Percentiles rank a stretch among this genome's conserved stretches.
These are phyloP conservation scores for Alloscopus bannaensis DNA, from an alignment of 2,888 invertebrate genomes.

Conservation along the genomic window DNA sequence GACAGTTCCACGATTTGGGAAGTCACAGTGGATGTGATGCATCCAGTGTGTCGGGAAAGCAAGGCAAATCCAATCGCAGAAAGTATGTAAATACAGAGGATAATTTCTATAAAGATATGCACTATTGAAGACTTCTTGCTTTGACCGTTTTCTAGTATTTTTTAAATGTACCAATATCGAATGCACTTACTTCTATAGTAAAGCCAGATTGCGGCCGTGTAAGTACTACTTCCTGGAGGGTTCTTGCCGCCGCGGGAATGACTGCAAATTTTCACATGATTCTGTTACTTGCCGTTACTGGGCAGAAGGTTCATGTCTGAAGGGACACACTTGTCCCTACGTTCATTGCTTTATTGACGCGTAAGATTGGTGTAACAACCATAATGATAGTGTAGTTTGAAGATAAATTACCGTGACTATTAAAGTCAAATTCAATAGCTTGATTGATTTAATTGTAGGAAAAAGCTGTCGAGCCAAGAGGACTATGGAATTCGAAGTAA, in stretches of 20 bases:
- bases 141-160: too few species aligned
- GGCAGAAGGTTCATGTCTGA: constrained; percentile 72
- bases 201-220: constrained; percentile 71
- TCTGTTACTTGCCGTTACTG: constrained; percentile 72
- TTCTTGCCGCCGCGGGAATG: constrained; percentile 70
- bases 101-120: not conserved
- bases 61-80: constrained; percentile 67
- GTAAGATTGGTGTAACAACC: constrained; percentile 59
- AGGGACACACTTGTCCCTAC: constrained; percentile 71
- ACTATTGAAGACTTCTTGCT: too few species aligned
- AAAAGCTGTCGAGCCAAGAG: constrained; percentile 47
- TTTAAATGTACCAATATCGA: too few species aligned
- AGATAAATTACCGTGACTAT: too few species aligned
- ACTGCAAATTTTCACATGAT: constrained; percentile 73
- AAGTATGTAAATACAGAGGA: constrained; percentile 49
- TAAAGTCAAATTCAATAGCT: not conserved
- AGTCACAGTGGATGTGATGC: constrained; percentile 58
- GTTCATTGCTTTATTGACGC: constrained; percentile 72
- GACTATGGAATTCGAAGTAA: constrained; percentile 39
- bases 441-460: constrained; percentile 43
- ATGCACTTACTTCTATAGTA: too few species aligned
- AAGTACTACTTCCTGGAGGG: constrained; percentile 72
- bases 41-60: constrained; percentile 63
- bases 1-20: constrained; percentile 67
- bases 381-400: too few species aligned